Percentiles rank a stretch among this genome's conserved stretches.
Conservation (phyloP, 2,113 vertebrate species). For the Atractosteus spatula region DNA sequence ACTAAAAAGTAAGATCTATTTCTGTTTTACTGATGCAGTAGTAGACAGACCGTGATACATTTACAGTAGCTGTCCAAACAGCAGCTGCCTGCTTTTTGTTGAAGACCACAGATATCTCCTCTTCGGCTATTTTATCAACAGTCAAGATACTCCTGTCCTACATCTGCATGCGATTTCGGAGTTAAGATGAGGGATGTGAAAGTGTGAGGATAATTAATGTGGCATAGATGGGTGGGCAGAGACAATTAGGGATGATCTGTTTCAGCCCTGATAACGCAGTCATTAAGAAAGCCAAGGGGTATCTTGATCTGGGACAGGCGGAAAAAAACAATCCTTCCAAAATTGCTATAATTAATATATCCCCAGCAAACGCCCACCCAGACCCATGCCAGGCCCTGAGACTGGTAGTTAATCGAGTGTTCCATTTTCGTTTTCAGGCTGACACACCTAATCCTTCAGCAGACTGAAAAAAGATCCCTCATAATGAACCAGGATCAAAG, state of each 20-base stretch:
- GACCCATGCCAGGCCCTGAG: not conserved
- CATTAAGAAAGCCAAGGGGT: conserved; percentile 15
- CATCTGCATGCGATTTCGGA: not conserved
- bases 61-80: no score
- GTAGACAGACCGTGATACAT: no score
- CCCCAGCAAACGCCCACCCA: conserved; percentile 11
- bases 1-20: no score
- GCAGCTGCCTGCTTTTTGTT: no score
- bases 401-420: not conserved
- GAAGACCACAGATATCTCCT: no score
- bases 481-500: not conserved
- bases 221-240: not conserved
- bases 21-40: no score
- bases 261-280: conserved; percentile 10
- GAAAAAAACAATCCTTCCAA: conserved; percentile 1
- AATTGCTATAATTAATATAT: conserved; percentile 25
- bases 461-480: not conserved
- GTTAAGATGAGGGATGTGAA: not conserved
- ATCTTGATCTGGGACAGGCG: conserved; percentile 9
- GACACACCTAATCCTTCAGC: no score
- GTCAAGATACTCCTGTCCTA: not conserved
- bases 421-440: not conserved
- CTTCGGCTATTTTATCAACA: no score
- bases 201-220: not conserved
- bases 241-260: conserved; percentile 11